Conservation (phyloP, 2,888 invertebrate species). For the Thelaira solivaga region DNA sequence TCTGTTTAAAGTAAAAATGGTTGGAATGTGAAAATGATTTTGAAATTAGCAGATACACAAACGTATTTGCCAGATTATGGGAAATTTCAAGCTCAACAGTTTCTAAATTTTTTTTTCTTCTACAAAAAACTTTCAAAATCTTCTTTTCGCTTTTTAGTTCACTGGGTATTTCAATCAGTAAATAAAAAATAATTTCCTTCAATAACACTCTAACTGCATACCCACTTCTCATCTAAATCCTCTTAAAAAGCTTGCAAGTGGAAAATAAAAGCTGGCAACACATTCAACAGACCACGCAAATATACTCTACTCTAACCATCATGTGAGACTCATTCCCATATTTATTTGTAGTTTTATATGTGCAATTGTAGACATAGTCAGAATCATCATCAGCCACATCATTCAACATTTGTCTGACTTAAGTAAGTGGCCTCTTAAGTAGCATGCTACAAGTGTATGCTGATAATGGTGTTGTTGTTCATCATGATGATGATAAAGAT, state of each 20-base stretch:
- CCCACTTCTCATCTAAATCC: too few species aligned
- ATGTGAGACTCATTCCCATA: neutral
- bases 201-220: too few species aligned
- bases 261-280: neutral
- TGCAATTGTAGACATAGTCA: neutral
- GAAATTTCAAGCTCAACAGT: too few species aligned
- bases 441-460: slow-evolving; percentile 22
- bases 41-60: neutral
- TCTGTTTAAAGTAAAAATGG: too few species aligned
- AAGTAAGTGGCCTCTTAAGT: slow-evolving; percentile 41
- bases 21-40: neutral
- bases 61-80: neutral
- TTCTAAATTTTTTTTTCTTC: too few species aligned
- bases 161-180: too few species aligned
- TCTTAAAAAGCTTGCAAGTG: too few species aligned
- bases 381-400: slow-evolving; percentile 33
- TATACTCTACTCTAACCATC: too few species aligned
- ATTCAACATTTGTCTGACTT: slow-evolving; percentile 40
- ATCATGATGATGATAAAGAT: slow-evolving; percentile 13
- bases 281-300: neutral
- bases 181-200: too few species aligned
- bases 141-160: too few species aligned
- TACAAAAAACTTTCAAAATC: too few species aligned
- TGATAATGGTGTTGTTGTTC: neutral
- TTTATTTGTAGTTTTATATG: neutral